phyloP scores from a whole-genome alignment of 30 jellyfish, hydroid and myxozoan species.

The Turritopsis rubra region DNA sequence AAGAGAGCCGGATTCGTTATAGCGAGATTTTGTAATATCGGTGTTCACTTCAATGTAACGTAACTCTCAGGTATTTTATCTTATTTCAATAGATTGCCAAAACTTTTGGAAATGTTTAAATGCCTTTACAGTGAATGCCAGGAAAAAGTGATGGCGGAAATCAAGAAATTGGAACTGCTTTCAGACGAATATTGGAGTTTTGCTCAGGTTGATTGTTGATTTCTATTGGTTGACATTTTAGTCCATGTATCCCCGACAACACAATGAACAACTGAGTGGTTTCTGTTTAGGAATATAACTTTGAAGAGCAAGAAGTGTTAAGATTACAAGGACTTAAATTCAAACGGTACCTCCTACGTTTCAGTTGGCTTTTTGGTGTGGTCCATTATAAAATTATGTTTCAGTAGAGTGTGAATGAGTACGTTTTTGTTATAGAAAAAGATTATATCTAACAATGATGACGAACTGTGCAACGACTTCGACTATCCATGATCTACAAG shows the following conservation, averaged over 20 bases:
- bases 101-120: neutral
- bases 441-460: constrained; percentile 25
- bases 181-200: neutral
- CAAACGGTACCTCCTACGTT: constrained; percentile 12
- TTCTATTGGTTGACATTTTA: too few species aligned
- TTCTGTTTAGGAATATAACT: neutral
- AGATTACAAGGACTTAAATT: constrained; percentile 6
- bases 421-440: neutral
- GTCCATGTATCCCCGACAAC: too few species aligned
- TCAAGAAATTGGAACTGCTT: neutral
- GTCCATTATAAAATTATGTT: neutral
- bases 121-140: neutral
- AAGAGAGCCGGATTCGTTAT: too few species aligned
- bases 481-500: constrained; percentile 20
- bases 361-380: neutral
- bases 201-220: neutral
- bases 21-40: too few species aligned
- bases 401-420: neutral
- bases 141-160: neutral
- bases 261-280: neutral
- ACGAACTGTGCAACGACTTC: constrained; percentile 19
- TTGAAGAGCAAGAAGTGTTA: constrained; percentile 13
- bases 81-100: neutral
- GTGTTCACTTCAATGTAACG: too few species aligned
- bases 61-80: too few species aligned